phyloP scores from a whole-genome alignment of 2,113 vertebrate species.

The Chunga burmeisteri region DNA sequence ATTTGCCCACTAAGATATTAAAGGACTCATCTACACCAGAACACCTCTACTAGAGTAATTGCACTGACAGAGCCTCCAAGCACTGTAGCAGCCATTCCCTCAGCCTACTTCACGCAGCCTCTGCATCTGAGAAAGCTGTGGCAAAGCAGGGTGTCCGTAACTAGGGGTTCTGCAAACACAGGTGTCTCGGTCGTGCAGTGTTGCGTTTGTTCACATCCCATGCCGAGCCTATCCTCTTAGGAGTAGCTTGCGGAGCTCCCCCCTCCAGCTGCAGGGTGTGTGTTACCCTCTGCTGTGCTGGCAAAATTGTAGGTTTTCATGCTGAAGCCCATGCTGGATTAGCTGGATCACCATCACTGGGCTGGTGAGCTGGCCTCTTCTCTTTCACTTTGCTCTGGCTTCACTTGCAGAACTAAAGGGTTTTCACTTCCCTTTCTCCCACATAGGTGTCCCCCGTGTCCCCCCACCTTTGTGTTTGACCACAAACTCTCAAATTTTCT shows the following conservation, averaged over 20 bases:
- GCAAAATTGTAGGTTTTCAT: background rate
- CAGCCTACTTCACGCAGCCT: background rate
- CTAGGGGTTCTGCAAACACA: constrained; percentile 4
- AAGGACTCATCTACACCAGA: background rate
- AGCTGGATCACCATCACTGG: background rate
- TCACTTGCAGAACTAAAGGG: background rate
- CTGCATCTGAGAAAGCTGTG: background rate
- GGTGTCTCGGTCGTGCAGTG: fast-evolving
- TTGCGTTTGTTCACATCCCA: background rate
- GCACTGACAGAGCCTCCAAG: background rate
- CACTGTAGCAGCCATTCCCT: background rate
- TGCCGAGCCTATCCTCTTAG: background rate
- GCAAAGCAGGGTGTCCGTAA: background rate
- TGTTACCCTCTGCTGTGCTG: background rate
- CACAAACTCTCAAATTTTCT: background rate
- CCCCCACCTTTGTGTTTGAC: background rate
- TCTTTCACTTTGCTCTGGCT: background rate
- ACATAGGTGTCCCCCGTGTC: background rate
- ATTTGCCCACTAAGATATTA: background rate
- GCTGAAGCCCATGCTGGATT: background rate
- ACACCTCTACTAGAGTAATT: background rate
- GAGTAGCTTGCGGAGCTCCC: background rate
- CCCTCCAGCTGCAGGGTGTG: background rate
- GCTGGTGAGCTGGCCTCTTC: background rate
- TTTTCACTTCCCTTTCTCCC: background rate